These are phyloP conservation scores for Datnioides undecimradiatus DNA, from an alignment of 2,113 vertebrate genomes.

Conservation along the genomic window DNA sequence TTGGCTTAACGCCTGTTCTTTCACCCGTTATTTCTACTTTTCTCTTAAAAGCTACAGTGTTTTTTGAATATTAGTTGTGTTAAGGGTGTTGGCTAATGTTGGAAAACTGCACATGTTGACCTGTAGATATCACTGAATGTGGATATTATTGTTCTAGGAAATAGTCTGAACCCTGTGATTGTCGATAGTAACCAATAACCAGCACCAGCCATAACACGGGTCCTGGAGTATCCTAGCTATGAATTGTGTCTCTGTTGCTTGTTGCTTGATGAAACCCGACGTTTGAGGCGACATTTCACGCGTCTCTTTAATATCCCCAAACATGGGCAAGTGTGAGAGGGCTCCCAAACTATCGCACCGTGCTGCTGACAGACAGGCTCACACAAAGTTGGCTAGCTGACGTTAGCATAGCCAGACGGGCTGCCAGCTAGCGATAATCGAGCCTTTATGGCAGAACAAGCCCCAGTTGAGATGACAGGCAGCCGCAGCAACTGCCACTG, in stretches of 20 bases:
- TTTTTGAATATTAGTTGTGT: neutral
- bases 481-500: conserved; percentile 15
- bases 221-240: conserved; percentile 16
- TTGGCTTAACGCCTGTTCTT: conserved; percentile 41
- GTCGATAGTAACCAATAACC: conserved; percentile 49
- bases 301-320: neutral
- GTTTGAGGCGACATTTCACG: fast-evolving
- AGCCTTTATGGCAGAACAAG: conserved; percentile 27
- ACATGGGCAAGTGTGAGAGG: neutral
- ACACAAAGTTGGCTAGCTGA: conserved; percentile 64
- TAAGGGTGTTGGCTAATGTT: fast-evolving
- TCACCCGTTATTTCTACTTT: neutral
- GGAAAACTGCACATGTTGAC: fast-evolving
- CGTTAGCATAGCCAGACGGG: conserved; percentile 65
- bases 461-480: conserved; percentile 25
- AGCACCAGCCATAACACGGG: conserved; percentile 42
- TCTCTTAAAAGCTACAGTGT: neutral
- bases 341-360: neutral
- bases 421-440: conserved; percentile 18
- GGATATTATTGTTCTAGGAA: conserved; percentile 59
- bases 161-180: conserved; percentile 54
- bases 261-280: neutral
- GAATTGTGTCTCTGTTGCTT: neutral
- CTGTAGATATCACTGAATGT: neutral
- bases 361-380: conserved; percentile 13